Conservation (phyloP, 2,888 invertebrate genomes). For the Lepetodrilus schrolli region DNA sequence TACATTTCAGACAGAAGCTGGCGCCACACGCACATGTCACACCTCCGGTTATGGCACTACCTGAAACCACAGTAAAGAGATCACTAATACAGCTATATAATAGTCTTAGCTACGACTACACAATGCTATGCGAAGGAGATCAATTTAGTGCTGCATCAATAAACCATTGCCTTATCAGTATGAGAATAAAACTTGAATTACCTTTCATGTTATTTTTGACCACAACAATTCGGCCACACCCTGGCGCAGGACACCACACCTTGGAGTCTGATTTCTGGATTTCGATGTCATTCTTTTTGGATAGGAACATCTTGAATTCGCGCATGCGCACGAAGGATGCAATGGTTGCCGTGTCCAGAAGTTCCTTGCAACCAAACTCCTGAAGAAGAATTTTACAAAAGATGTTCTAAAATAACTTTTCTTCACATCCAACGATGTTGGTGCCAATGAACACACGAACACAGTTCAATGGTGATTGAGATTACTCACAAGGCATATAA, state of each 20-base stretch:
- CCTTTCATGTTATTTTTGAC: no score
- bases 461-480: no score
- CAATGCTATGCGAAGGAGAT: no score
- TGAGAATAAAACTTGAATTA: no score
- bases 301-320: neutral
- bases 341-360: neutral
- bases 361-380: neutral
- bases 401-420: no score
- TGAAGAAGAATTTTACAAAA: neutral
- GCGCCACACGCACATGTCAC: constrained; percentile 3
- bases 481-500: neutral
- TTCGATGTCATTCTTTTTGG: neutral
- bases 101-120: no score
- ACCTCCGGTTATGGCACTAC: neutral
- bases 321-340: neutral
- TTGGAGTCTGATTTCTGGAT: neutral
- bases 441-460: no score
- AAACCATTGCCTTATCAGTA: no score
- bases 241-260: constrained; percentile 9
- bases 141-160: no score
- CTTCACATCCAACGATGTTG: no score
- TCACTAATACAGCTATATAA: no score
- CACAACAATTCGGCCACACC: constrained; percentile 12
- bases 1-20: neutral
- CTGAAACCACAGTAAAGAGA: no score